A percentile compares a stretch with the other conserved stretches of the same genome.
These are phyloP conservation scores for Entomobrya multifasciata DNA, from an alignment of 2,888 invertebrate species.

Conservation along the genomic window DNA sequence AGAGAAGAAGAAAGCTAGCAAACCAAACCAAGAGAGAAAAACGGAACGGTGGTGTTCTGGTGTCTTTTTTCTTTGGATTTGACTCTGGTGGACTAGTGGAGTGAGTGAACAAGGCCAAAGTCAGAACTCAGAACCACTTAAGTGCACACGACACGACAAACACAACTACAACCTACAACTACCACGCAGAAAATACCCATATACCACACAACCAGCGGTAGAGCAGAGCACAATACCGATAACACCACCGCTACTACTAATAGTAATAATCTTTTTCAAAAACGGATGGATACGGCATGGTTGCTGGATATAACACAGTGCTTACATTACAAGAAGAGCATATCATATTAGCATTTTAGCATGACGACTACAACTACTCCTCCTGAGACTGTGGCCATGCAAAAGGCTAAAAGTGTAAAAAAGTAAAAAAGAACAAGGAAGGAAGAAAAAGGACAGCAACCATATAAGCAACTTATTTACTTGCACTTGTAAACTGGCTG, in stretches of 20 bases:
- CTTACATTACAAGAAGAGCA: slow-evolving; percentile 1
- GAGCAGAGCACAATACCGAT: background rate
- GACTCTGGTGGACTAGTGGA: slow-evolving; percentile 12
- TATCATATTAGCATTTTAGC: slow-evolving; percentile 15
- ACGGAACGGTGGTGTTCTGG: no score
- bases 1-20: background rate
- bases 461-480: background rate
- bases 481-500: background rate
- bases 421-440: slow-evolving; percentile 17
- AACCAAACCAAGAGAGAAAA: background rate
- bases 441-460: slow-evolving; percentile 6
- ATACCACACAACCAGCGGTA: slow-evolving; percentile 16
- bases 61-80: background rate
- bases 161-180: slow-evolving; percentile 4
- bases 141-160: slow-evolving; percentile 26
- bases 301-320: slow-evolving; percentile 1
- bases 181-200: slow-evolving; percentile 32
- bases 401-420: slow-evolving; percentile 5
- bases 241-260: background rate
- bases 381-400: background rate
- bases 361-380: background rate
- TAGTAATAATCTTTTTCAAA: background rate
- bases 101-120: slow-evolving; percentile 62
- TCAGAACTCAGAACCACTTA: slow-evolving; percentile 55
- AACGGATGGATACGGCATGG: no score